Conservation (phyloP, 1,140 invertebrate species). For the Pantala flavescens region DNA sequence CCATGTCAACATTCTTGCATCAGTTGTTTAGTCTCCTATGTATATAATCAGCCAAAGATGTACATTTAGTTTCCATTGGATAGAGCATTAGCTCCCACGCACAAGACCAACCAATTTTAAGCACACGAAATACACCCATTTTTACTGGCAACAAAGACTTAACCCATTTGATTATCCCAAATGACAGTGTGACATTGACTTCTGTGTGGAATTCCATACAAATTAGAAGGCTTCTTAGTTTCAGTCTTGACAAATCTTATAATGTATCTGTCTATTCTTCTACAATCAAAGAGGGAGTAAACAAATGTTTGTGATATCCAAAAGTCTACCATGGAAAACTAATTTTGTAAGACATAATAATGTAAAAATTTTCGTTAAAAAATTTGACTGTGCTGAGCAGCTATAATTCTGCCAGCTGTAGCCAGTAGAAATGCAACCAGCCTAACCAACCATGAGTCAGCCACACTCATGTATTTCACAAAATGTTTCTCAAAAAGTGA, state of each 20-base stretch:
- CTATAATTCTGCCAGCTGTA: background rate
- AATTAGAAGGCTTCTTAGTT: background rate
- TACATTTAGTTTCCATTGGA: no score
- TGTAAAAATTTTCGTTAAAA: background rate
- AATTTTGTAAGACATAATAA: background rate
- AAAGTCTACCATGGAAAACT: slow-evolving; percentile 1
- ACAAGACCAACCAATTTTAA: background rate
- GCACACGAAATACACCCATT: background rate
- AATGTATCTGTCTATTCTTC: background rate
- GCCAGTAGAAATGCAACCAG: background rate
- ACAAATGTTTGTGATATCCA: background rate
- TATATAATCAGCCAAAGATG: no score
- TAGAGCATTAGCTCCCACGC: background rate
- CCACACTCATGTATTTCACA: background rate
- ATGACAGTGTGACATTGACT: background rate
- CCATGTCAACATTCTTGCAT: no score
- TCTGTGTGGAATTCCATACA: background rate
- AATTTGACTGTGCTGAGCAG: background rate
- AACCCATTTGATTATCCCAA: background rate
- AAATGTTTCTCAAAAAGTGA: background rate
- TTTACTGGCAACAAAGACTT: background rate
- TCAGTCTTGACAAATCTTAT: background rate
- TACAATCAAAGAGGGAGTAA: background rate
- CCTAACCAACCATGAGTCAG: background rate
- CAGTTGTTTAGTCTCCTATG: no score